Evolutionary conservation across 2,797 vertebrate species (phyloP).

Genomic region (Spinus olivaceus): DNA sequence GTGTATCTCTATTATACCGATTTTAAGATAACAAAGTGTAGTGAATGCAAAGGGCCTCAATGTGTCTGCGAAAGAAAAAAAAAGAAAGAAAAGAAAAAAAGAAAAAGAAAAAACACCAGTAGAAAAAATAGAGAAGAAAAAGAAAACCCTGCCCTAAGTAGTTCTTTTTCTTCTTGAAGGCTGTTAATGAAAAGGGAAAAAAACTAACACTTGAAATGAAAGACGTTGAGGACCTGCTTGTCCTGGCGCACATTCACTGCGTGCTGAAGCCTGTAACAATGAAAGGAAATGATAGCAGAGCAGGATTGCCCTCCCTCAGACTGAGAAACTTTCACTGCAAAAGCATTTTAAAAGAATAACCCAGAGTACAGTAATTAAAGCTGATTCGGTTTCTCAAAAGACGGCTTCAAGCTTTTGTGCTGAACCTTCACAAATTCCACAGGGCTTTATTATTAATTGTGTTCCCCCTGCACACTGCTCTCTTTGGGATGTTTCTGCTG

Average conservation of each 20-base stretch:
- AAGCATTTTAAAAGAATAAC: conserved; percentile 53
- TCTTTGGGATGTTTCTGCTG: conserved; percentile 61
- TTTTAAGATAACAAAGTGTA: conserved; percentile 19
- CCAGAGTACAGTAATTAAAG: conserved; percentile 64
- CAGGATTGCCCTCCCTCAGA: conserved; percentile 43
- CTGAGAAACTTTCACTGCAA: conserved; percentile 47
- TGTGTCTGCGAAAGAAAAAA: neutral
- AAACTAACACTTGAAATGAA: conserved; percentile 37
- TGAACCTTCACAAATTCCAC: conserved; percentile 61
- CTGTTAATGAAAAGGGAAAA: conserved; percentile 32
- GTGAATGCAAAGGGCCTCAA: conserved; percentile 10
- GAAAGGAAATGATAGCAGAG: conserved; percentile 48
- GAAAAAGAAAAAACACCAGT: neutral
- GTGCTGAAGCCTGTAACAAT: conserved; percentile 56
- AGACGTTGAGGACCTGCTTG: conserved; percentile 24
- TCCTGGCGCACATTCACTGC: neutral
- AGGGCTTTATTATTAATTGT: conserved; percentile 64
- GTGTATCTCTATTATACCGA: conserved; percentile 34
- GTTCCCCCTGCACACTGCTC: neutral
- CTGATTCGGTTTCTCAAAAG: conserved; percentile 62
- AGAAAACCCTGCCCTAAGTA: neutral
- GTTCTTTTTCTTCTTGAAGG: conserved; percentile 21
- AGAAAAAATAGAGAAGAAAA: neutral
- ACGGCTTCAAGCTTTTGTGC: conserved; percentile 64
- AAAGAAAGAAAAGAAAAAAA: neutral